Percentiles rank a stretch among this genome's conserved stretches.
phyloP scores from a whole-genome alignment of 2,888 invertebrate species.

The Andrena fulva region DNA sequence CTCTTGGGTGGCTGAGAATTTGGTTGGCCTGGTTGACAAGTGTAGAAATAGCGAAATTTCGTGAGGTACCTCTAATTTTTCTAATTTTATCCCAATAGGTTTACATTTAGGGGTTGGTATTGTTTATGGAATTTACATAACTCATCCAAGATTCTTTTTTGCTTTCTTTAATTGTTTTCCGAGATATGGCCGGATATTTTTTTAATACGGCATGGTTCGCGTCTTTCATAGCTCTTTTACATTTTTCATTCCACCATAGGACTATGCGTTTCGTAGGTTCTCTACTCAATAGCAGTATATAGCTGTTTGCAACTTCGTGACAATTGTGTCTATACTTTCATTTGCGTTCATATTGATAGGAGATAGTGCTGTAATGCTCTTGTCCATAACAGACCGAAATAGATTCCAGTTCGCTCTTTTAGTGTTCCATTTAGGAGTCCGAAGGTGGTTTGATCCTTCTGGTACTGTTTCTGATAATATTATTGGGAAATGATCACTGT shows the following conservation, averaged over 20 bases:
- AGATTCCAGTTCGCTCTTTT: not conserved
- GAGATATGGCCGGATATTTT: not conserved
- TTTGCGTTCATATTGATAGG: not conserved
- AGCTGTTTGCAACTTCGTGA: not conserved
- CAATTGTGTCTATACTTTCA: not conserved
- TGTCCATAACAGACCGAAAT: not conserved
- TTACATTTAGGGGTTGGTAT: not conserved
- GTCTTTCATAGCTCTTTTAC: not conserved
- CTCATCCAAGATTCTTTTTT: not conserved
- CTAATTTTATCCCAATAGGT: not conserved
- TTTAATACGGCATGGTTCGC: not conserved
- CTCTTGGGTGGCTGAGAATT: not conserved
- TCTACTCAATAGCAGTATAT: not conserved
- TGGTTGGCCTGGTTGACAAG: not conserved
- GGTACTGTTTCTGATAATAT: not conserved
- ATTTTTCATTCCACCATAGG: conserved; percentile 1
- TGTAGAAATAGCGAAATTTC: not conserved
- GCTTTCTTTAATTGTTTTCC: not conserved
- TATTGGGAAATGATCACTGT: conserved; percentile 4
- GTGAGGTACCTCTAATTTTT: not conserved
- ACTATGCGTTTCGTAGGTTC: not conserved
- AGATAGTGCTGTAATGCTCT: not conserved
- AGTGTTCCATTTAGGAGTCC: not conserved
- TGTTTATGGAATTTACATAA: not conserved
- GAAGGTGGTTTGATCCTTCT: not conserved